Evolutionary conservation across 2,888 invertebrate species (phyloP).

Genomic region (Scaptomyza reducta): DNA sequence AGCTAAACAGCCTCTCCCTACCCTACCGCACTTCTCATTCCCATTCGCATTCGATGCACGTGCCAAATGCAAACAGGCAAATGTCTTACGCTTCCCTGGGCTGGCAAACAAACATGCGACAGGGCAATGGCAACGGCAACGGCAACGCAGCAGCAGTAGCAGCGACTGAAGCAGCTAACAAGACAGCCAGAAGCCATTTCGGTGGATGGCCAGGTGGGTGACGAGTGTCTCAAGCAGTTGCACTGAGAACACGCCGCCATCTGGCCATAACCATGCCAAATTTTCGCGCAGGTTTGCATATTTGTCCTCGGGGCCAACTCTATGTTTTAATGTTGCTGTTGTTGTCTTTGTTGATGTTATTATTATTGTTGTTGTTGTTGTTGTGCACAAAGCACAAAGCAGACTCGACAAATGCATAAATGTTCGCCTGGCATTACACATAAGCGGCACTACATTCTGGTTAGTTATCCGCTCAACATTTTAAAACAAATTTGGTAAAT

Average conservation of each 20-base stretch:
- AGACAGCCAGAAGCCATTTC: slow-evolving; percentile 50
- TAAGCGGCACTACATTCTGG: not conserved
- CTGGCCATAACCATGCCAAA: slow-evolving; percentile 26
- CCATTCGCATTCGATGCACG: slow-evolving; percentile 45
- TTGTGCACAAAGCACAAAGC: slow-evolving; percentile 10
- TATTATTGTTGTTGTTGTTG: slow-evolving; percentile 32
- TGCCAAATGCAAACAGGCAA: slow-evolving; percentile 68
- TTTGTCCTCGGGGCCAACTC: slow-evolving; percentile 36
- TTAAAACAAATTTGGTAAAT: slow-evolving; percentile 17
- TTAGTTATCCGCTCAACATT: slow-evolving; percentile 2
- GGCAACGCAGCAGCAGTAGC: slow-evolving; percentile 2
- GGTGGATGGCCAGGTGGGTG: slow-evolving; percentile 20
- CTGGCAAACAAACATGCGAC: slow-evolving; percentile 72
- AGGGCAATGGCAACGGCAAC: slow-evolving; percentile 14
- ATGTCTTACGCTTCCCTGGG: slow-evolving; percentile 70
- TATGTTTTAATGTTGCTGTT: slow-evolving; percentile 26
- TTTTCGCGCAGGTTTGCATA: slow-evolving; percentile 59
- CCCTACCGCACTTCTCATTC: not conserved
- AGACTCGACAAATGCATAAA: slow-evolving; percentile 20
- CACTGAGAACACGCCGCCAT: slow-evolving; percentile 16
- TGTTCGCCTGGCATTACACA: slow-evolving; percentile 14
- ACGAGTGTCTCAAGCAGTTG: slow-evolving; percentile 30
- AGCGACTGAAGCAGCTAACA: slow-evolving; percentile 63
- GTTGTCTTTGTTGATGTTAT: slow-evolving; percentile 3
- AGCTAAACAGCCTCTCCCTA: not conserved